phyloP scores from a whole-genome alignment of 2,797 vertebrate species.

The Carduelis carduelis region DNA sequence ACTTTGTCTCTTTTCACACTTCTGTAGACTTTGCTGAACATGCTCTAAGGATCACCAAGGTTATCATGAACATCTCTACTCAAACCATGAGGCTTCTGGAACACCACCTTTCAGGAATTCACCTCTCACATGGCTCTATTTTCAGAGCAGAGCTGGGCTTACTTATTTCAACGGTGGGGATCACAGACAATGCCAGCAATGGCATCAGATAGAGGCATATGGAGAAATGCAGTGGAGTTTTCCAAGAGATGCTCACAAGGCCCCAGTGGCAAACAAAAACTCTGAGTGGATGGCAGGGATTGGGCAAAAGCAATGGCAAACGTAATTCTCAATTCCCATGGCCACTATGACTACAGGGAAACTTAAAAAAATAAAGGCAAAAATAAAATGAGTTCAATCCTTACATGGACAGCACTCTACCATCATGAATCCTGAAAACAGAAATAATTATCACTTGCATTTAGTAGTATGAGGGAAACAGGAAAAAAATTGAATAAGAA shows the following conservation, averaged over 20 bases:
- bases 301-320: background rate
- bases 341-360: background rate
- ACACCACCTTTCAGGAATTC: background rate
- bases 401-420: background rate
- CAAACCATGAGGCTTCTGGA: background rate
- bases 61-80: background rate
- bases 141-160: background rate
- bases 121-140: background rate
- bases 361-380: too few relatives aligned
- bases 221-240: background rate
- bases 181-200: rapidly evolving
- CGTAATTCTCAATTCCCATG: background rate
- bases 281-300: background rate
- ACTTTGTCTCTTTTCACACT: background rate
- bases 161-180: background rate
- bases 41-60: background rate
- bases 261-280: background rate
- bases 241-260: background rate
- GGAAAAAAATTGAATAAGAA: background rate
- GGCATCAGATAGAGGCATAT: background rate
- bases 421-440: background rate
- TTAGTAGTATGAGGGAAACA: background rate
- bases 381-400: background rate
- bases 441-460: background rate
- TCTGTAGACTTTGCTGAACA: background rate